A percentile compares a stretch with the other conserved stretches of the same genome.
Conservation (phyloP, 2,888 invertebrate species). For the Leucoma salicis region DNA sequence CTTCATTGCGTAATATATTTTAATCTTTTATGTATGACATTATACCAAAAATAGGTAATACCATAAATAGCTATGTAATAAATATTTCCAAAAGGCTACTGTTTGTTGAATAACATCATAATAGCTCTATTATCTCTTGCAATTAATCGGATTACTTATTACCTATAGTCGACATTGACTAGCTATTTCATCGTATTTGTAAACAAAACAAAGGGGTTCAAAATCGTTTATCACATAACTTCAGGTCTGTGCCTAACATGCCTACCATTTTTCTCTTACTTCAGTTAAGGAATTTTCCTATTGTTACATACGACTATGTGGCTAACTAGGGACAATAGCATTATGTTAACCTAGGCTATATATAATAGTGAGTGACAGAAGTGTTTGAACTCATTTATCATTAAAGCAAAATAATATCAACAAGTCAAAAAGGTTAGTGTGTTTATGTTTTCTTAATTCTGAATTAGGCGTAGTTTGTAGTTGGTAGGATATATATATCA, state of each 20-base stretch:
- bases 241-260: conserved; percentile 10
- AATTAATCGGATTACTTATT: conserved; percentile 13
- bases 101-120: too few relatives aligned
- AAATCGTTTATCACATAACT: conserved; percentile 31
- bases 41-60: too few relatives aligned
- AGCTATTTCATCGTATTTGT: conserved; percentile 48
- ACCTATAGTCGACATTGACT: conserved; percentile 40
- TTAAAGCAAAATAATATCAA: conserved; percentile 33
- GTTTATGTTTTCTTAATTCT: not conserved
- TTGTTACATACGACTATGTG: conserved; percentile 14
- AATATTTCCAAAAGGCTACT: too few relatives aligned
- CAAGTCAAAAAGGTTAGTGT: conserved; percentile 32
- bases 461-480: not conserved
- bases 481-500: too few relatives aligned
- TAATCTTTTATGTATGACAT: too few relatives aligned
- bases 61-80: too few relatives aligned
- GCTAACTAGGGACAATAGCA: conserved; percentile 30
- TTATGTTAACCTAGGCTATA: conserved; percentile 22
- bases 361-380: conserved; percentile 36
- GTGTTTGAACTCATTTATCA: conserved; percentile 45
- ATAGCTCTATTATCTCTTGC: conserved; percentile 1
- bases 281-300: conserved; percentile 12
- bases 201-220: conserved; percentile 51
- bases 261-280: conserved; percentile 3
- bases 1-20: too few relatives aligned